Base-by-base conservation (phyloP, 2,797 vertebrate genomes). In the Paratrypauchen microcephalus region DNA sequence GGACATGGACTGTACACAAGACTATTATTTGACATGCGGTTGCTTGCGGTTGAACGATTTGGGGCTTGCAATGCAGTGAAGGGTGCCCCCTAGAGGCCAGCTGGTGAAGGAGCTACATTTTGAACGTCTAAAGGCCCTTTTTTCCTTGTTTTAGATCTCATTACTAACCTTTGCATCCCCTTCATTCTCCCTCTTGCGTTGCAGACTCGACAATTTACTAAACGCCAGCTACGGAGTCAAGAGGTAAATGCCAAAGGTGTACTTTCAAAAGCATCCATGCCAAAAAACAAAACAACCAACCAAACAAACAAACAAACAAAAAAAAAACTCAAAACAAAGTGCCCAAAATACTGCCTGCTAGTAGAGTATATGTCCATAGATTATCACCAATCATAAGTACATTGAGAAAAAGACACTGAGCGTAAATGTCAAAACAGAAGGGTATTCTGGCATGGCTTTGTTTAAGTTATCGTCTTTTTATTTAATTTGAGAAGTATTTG, bases 181-280 rank as follows among this genome's bases (percentile, higher is more conserved):
- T 91, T 94, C 93, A 94, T 90, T 91, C 90, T 95, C 92, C 92
- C 90, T 95, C 90, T 94, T 95, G 91, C 94, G 91, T 95, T 94
- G 91, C 95, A 98, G 97, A 94, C 96, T 97, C 91, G 96, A 98
- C 96, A 98, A 97, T 94, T 95, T 98, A 95, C 95, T 98, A 95
- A 98, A 98, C 89, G 95, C 96, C 96, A 96, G 95, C 88, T 98
- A 98, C 78, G 96, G 97, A 90, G 96, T 98, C 90, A 98, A 98
- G 95, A 98, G 97, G 97, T 97, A 98, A 97, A 94, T 93, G 90
- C 88, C 78, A 89, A 92, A 90, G 93, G 92, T 93, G 92, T 94
- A 88, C 90, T 91, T 92, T 93, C 91, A 89, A 93, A 92, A 93
- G 91, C 92, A 94, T 94, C 90, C 92, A 94, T 93, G 88, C 91